Evolutionary conservation across 2,888 invertebrate genomes (phyloP).

Genomic region (Calameuta idolon): DNA sequence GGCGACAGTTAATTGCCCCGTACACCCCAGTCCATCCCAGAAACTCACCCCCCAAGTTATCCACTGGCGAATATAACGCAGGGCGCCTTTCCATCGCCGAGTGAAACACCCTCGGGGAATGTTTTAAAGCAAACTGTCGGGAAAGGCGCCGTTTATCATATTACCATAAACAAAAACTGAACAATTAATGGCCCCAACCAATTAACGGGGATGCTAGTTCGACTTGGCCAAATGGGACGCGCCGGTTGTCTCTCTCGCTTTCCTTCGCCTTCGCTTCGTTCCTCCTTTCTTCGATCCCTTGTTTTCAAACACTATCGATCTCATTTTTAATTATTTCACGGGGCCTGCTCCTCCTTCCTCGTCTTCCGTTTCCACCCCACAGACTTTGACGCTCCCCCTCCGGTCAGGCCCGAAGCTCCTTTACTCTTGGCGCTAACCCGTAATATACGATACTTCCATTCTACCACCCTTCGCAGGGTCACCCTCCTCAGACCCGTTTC

Average conservation of each 20-base stretch:
- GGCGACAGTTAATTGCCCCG: constrained; percentile 59
- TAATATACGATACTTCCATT: no score
- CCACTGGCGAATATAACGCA: constrained; percentile 15
- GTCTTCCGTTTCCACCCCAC: no score
- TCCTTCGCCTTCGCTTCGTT: no score
- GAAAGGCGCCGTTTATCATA: constrained; percentile 49
- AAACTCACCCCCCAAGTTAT: constrained; percentile 27
- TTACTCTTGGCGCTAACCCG: no score
- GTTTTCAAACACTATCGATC: no score
- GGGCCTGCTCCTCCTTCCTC: no score
- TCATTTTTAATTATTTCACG: no score
- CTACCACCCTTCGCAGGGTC: no score
- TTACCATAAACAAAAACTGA: constrained; percentile 46
- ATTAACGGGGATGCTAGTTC: constrained; percentile 9
- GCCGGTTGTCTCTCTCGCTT: not conserved
- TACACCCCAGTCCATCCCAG: constrained; percentile 13
- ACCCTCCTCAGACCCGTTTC: no score
- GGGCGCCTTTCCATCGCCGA: constrained; percentile 20
- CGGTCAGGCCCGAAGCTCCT: no score
- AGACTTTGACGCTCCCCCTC: no score
- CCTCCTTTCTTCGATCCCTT: no score
- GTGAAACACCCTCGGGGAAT: constrained; percentile 33
- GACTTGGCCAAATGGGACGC: not conserved
- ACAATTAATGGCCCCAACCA: constrained; percentile 9
- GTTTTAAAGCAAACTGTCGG: constrained; percentile 50